A percentile compares a stretch with the other conserved stretches of the same genome.
These are phyloP conservation scores for Siniperca undulata DNA, from an alignment of 2,797 vertebrate species.

Conservation along the genomic window DNA sequence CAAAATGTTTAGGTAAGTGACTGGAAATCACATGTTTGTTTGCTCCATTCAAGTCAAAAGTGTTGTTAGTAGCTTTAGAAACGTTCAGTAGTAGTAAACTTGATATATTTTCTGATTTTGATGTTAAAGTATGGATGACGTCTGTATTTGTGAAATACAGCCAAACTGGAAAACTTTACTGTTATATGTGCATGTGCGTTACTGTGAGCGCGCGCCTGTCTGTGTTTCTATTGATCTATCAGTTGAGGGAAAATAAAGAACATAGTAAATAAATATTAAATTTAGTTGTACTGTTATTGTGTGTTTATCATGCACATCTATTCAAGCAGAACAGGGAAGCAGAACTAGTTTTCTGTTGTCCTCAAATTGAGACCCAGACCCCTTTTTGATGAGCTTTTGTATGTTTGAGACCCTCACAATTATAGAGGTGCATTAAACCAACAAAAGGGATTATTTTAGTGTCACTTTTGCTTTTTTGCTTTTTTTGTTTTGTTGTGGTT, in stretches of 20 bases:
- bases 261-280: background rate
- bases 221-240: background rate
- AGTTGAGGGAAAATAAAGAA: background rate
- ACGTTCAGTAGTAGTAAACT: background rate
- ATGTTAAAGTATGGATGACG: background rate
- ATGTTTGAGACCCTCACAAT: background rate
- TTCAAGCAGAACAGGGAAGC: background rate
- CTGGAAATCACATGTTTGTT: background rate
- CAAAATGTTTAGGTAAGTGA: conserved; percentile 77
- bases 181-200: too few species aligned
- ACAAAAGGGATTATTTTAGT: background rate
- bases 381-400: background rate
- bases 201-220: background rate
- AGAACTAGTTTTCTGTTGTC: too few species aligned
- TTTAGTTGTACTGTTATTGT: background rate
- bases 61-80: background rate
- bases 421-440: background rate
- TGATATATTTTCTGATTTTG: background rate
- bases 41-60: background rate
- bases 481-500: background rate
- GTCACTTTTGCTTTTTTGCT: background rate
- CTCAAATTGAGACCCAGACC: background rate
- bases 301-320: background rate
- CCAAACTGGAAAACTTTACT: background rate
- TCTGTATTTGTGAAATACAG: background rate